A percentile compares a stretch with the other conserved stretches of the same genome.
Conservation (phyloP, 2,888 invertebrate species). For the Leptinotarsa haldemani region DNA sequence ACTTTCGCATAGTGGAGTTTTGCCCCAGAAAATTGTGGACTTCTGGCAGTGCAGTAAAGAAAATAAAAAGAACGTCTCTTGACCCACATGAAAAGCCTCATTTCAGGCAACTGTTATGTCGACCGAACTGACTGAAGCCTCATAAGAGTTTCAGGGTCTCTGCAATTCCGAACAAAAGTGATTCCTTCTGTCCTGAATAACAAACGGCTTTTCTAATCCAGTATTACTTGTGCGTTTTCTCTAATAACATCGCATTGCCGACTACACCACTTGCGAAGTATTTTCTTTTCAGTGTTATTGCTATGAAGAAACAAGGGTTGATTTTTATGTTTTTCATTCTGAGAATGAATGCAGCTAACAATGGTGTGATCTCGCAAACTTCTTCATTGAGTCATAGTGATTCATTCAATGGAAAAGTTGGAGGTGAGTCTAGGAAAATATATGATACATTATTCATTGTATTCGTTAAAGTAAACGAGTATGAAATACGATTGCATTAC, state of each 20-base stretch:
- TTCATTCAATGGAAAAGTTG: not conserved
- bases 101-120: conserved; percentile 4
- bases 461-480: not conserved
- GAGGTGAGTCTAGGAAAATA: not conserved
- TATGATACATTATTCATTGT: not conserved
- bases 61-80: not conserved
- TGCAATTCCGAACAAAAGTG: conserved; percentile 27
- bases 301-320: conserved; percentile 4
- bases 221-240: conserved; percentile 33
- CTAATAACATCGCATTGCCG: conserved; percentile 22
- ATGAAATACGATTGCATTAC: too few relatives aligned
- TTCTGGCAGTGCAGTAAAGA: not conserved
- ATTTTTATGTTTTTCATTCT: not conserved
- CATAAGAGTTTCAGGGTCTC: conserved; percentile 9
- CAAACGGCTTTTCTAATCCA: conserved; percentile 37
- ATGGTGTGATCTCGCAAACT: not conserved
- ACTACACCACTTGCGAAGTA: not conserved
- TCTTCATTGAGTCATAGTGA: not conserved
- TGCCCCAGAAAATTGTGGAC: not conserved
- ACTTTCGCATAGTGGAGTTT: not conserved
- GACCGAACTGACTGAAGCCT: conserved; percentile 22
- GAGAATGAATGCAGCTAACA: not conserved
- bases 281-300: conserved; percentile 17
- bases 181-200: conserved; percentile 40
- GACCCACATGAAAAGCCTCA: conserved; percentile 1